Base-by-base conservation (phyloP, 1,140 invertebrate genomes). In the Caerostris extrusa region DNA sequence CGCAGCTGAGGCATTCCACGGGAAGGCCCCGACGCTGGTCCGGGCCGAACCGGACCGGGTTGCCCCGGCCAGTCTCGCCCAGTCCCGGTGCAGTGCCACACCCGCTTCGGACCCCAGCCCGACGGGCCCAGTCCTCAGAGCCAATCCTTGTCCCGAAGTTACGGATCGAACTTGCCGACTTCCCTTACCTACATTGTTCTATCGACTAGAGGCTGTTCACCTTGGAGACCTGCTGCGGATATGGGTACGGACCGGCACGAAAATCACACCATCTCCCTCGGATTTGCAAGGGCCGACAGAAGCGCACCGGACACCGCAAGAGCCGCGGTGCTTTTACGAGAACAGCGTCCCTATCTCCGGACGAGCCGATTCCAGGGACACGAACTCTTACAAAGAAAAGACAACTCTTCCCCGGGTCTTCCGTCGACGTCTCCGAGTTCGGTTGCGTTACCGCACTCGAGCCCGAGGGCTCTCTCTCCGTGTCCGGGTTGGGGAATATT, bases 121-220 rank as follows among this genome's bases (percentile, higher is more conserved):
- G 97, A 97, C 97, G 96, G 96, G 96, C 97, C 96, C 97, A 96
- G 96, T 96, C 97, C 97, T 97, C 97, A 97, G 97, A 97, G 97
- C 97, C 97, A 97, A 97, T 87, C 90, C 96, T 96, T 96, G 94
- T 96, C 95, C 96, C 95, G 95, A 96, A 34, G 34, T 34, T 34
- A 34, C 34, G 34, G 34, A 34, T 34, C 34, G 34, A 34, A 34
- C 34, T 34, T 34, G 34, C 34, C 34, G 34, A 34, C 34, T 34
- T 34, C 34, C 34, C 34, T 34, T 34, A 34, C 34, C 34, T 34
- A 34, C 34, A 34, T 34, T 34, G 34, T 34, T 34, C 34, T 34
- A 34, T 34, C 34, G 34, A 34, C 95, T 95, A 96, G 96, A 96
- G 96, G 96, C 96, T 96, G 95, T 95, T 95, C 95, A 96, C 96